Base-by-base conservation (phyloP, 2,797 vertebrate species). In the Schizopygopsis malacanthus region DNA sequence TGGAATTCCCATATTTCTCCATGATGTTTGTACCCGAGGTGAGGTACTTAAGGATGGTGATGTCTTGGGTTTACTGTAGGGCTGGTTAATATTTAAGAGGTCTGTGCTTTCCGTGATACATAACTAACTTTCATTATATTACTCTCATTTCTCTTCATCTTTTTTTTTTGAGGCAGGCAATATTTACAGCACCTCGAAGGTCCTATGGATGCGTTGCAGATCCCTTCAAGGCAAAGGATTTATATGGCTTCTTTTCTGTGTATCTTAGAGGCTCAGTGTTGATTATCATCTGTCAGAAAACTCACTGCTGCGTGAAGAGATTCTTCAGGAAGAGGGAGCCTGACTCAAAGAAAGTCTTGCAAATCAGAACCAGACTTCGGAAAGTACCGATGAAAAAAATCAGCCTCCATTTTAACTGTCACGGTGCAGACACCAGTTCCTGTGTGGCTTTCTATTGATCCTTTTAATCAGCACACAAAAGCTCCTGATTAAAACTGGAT, bases 401-500 rank as follows among this genome's bases (percentile, higher is more conserved):
- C 82, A 54, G 59, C 61, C 45, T 41, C 61, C 28, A 52, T 83
- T 83, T 80, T 67, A 67, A 76, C 82, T 12, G 45, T 77, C 9
- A 1, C 25, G 7, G 59, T 52, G 82, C 45, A 67, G 22, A 77
- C 72, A 56, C n/a, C 63, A 22, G 47, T 56, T 84, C 63, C 83
- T 56, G 63, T 59, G 63, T 45, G 75, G 63, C 47, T 70, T 84
- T 79, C 83, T 78, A 84, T 84, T 84, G 75, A 84, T 84, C 73
- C 37, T 43, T 69, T 70, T 75, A 79, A 70, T 87, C 72, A 73
- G 28, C 37, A 28, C 83, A 82, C 67, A 81, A 70, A 69, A 81
- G 72, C 71, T 61, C 80, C 73, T 85, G 77, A 82, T 88, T 83
- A 84, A 86, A 84, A 86, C 37, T 28, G 83, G 85, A 81, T 79